phyloP scores from a whole-genome alignment of 2,888 invertebrate genomes.

The Ormyrus rosae region DNA sequence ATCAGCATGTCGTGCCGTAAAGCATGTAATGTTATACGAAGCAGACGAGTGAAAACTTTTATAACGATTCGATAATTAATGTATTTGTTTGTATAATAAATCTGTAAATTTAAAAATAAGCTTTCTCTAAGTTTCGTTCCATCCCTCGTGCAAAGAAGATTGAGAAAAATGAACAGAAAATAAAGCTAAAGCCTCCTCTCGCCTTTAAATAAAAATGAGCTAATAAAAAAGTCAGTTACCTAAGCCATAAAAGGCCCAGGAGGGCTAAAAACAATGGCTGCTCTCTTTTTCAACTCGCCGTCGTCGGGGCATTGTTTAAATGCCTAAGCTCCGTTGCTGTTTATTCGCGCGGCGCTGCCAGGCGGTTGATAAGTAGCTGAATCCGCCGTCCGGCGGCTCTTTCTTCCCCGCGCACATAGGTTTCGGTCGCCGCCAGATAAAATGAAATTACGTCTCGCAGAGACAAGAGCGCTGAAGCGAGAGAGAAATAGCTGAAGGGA shows the following conservation, averaged over 20 bases:
- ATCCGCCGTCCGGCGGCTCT: neutral
- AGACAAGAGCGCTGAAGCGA: slow-evolving; percentile 35
- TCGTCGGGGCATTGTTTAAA: slow-evolving; percentile 26
- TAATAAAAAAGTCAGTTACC: no score
- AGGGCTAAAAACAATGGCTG: neutral
- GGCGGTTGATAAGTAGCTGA: slow-evolving; percentile 21
- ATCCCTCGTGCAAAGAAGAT: no score
- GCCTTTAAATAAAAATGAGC: no score
- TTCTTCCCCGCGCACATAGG: neutral
- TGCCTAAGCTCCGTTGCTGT: slow-evolving; percentile 5
- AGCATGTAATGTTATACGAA: no score
- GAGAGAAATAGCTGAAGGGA: slow-evolving; percentile 16
- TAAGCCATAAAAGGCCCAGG: neutral
- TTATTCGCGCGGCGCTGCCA: slow-evolving; percentile 13
- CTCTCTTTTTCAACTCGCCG: neutral
- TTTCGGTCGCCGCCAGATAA: slow-evolving; percentile 61
- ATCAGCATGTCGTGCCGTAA: no score
- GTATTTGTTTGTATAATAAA: no score
- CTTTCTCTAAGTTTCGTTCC: no score
- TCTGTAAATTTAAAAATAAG: no score
- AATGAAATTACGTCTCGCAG: slow-evolving; percentile 64
- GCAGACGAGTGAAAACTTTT: no score
- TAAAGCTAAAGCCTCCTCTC: no score
- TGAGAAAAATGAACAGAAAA: no score
- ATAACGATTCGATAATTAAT: no score